Conservation (phyloP, 2,113 vertebrate species). For the Channa maculata region DNA sequence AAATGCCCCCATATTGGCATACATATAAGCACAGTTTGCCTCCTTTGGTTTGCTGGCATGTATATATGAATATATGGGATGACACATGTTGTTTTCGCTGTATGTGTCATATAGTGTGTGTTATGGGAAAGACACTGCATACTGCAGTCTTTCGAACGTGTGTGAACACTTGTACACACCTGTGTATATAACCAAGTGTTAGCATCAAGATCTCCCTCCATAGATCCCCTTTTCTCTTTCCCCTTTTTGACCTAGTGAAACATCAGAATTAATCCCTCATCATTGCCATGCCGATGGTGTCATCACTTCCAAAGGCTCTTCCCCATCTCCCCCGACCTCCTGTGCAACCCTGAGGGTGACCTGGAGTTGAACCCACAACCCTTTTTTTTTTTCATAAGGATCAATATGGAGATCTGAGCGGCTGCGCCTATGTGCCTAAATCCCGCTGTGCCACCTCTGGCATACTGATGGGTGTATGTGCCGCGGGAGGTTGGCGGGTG, state of each 20-base stretch:
- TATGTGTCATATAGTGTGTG: constrained; percentile 35
- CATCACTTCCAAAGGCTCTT: constrained; percentile 72
- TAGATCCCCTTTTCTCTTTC: constrained; percentile 31
- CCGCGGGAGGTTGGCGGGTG: constrained; percentile 23
- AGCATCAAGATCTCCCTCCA: constrained; percentile 42
- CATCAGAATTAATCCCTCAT: constrained; percentile 74
- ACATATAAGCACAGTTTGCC: too few species aligned
- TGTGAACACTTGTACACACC: constrained; percentile 25
- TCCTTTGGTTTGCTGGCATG: background rate
- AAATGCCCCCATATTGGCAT: too few species aligned
- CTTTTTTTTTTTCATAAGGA: constrained; percentile 71
- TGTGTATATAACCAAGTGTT: constrained; percentile 43
- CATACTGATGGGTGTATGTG: constrained; percentile 72
- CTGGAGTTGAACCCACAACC: constrained; percentile 79
- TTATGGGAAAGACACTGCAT: constrained; percentile 65
- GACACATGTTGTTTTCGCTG: constrained; percentile 9
- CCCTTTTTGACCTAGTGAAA: constrained; percentile 67
- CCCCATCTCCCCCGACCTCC: constrained; percentile 62
- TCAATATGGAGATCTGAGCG: constrained; percentile 79
- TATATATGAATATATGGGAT: background rate
- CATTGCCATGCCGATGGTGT: constrained; percentile 75
- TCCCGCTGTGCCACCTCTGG: constrained; percentile 57
- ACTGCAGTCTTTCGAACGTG: constrained; percentile 4
- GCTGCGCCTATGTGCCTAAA: constrained; percentile 69
- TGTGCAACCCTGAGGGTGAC: constrained; percentile 74